Evolutionary conservation across 2,113 vertebrate genomes (phyloP), one percentile per base, ranked within the genome.

Genomic region (Malaclemys terrapin): DNA sequence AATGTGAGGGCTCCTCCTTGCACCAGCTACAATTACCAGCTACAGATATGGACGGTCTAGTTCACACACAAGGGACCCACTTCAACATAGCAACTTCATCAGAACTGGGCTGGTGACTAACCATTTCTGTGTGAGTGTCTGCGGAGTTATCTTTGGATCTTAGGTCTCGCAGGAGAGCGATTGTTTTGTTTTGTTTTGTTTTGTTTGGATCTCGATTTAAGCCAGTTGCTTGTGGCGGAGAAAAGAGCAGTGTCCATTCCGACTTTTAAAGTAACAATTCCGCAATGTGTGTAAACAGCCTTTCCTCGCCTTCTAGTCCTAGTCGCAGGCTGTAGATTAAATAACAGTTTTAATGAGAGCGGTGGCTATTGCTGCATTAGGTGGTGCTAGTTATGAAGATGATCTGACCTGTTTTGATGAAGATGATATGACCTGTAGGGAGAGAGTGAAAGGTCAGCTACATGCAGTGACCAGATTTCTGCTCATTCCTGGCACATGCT

Each of bases 381-480:
- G 95, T 92, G 82, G 91, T 88, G 94, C 80, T 84, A 56, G 97
- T 94, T 91, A 95, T 88, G 98, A 94, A 96, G 97, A 97, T 93
- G 95, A 80, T 95, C 80, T 98, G 98, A 98, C 98, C 98, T 96
- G 98, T 98, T 97, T 94, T 96, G 97, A 97, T 97, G 94, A 94
- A 97, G 97, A 98, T 98, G 98, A 89, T 96, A 50, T 98, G 99
- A 98, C 98, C 98, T 98, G 98, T 97, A 96, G 97, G 97, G 97
- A 99, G 97, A 97, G 98, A 96, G 98, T 95, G 97, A 99, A 99
- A 99, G 99, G 99, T 99, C 99, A 98, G 97, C 96, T 97, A 95
- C 99, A 98, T 98, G 98, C 98, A 91, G 98, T 95, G 98, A 93
- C 97, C 98, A 89, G 98, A 98, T 98, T 98, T 97, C 97, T 98